These are phyloP conservation scores for Drosophila repleta DNA, from an alignment of 1,140 invertebrate genomes.

Conservation along the genomic window DNA sequence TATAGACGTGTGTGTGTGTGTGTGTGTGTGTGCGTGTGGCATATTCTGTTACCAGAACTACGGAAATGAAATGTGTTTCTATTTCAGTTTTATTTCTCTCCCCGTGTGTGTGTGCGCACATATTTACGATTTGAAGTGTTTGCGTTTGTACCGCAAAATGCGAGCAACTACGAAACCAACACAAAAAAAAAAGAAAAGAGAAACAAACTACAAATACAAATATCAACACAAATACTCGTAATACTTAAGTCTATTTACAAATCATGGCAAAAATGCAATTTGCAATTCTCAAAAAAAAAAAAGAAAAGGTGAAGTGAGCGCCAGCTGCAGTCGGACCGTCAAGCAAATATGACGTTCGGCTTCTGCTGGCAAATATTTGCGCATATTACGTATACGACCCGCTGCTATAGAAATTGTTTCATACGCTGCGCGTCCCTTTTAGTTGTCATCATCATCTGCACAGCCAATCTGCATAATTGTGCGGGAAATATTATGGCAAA, in stretches of 20 bases:
- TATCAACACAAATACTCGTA: conserved; percentile 36
- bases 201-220: conserved; percentile 22
- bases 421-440: not conserved
- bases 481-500: conserved; percentile 50
- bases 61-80: conserved; percentile 81
- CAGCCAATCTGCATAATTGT: conserved; percentile 78
- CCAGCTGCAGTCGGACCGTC: conserved; percentile 37
- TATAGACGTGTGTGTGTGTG: conserved; percentile 14
- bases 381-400: conserved; percentile 53
- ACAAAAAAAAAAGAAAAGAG: conserved; percentile 23
- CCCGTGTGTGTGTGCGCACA: conserved; percentile 34
- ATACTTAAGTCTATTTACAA: conserved; percentile 73
- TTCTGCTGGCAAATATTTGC: conserved; percentile 68
- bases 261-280: conserved; percentile 74
- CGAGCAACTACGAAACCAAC: conserved; percentile 25
- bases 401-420: conserved; percentile 31
- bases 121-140: conserved; percentile 73
- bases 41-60: conserved; percentile 68
- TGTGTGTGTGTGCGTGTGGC: conserved; percentile 34
- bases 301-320: conserved; percentile 42
- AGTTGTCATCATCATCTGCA: conserved; percentile 14
- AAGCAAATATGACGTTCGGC: conserved; percentile 48
- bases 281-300: conserved; percentile 40
- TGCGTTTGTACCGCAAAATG: conserved; percentile 48
- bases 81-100: conserved; percentile 68